Evolutionary conservation across 1,140 invertebrate species (phyloP), one percentile per base, ranked within the genome.

Genomic region (Drosophila pallidifrons): DNA sequence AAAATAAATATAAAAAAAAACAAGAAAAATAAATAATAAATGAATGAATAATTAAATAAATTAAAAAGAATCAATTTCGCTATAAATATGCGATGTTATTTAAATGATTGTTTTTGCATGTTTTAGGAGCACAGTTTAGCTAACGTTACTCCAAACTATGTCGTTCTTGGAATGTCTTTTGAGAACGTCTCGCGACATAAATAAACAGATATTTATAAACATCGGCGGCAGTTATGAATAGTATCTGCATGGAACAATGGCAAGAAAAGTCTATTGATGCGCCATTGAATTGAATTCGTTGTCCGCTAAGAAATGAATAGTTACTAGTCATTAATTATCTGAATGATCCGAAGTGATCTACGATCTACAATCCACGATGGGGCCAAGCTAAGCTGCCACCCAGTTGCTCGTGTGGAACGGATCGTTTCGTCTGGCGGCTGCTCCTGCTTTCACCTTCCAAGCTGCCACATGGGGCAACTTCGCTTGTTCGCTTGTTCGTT

Each of bases 371-470:
- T 25, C 20, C 20, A 25, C 20, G 20, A 25, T 25, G 20, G 2
- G 28, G 67, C 6, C 6, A n/a, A 30, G 55, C 45, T 60, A 20
- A 35, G 45, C 30, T 35, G 15, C 47, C 47, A 57, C 30, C 25
- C 43, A 60, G 51, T 6, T 54, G 30, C n/a, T 4, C 20, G 20
- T 25, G 20, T 32, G 13, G 30, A 54, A 16, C 28, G 13, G 60
- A 41, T 47, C 28, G 60, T 10, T 51, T 28, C 3, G 13, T 49
- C 10, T 38, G 11, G 38, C 3, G 20, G 38, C 10, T 38, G 13
- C 47, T 74, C 55, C 55, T 60, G 70, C 55, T 68, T 73, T 73
- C 47, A 59, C 64, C 41, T n/a, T 65, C 15, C 35, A 54, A 32
- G 15, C 6, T 20, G 7, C 10, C 32, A 51, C 16, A 4, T 16